These are phyloP conservation scores for Nycticebus coucang DNA, from an alignment of 2,113 vertebrate genomes.

Conservation along the genomic window DNA sequence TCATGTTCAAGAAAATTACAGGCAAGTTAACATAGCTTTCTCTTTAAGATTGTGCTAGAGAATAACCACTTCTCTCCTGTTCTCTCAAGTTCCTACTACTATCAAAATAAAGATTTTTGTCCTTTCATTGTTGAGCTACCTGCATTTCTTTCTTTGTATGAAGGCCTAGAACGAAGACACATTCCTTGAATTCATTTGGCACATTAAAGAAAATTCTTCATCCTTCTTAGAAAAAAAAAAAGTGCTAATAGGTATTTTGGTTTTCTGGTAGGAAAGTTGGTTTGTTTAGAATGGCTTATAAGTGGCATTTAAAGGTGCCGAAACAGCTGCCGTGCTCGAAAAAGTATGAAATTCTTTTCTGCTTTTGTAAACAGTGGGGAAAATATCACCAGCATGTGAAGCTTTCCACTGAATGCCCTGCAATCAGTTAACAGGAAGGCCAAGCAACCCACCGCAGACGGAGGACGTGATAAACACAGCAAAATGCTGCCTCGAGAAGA, in stretches of 20 bases:
- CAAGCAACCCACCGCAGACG: neutral
- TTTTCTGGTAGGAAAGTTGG: conserved; percentile 35
- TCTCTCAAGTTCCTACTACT: neutral
- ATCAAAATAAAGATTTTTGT: conserved; percentile 6
- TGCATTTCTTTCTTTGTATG: conserved; percentile 12
- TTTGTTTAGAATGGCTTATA: conserved; percentile 71
- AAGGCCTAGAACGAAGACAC: conserved; percentile 28
- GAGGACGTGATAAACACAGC: neutral
- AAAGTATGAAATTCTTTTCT: conserved; percentile 75
- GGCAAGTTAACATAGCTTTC: neutral
- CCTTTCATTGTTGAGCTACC: neutral
- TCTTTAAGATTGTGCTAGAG: neutral
- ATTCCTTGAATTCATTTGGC: conserved; percentile 55
- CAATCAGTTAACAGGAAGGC: neutral
- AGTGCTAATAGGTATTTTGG: conserved; percentile 62
- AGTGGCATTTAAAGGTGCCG: conserved; percentile 72
- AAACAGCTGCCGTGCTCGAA: conserved; percentile 67
- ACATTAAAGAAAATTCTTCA: conserved; percentile 49
- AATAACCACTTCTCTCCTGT: neutral
- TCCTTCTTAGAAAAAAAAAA: neutral
- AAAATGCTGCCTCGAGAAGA: neutral
- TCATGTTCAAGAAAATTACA: neutral
- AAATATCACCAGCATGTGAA: conserved; percentile 50
- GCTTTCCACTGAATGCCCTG: conserved; percentile 25
- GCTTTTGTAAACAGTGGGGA: conserved; percentile 72